phyloP scores from a whole-genome alignment of 2,113 vertebrate genomes.

The Petrocephalus microphthalmus region DNA sequence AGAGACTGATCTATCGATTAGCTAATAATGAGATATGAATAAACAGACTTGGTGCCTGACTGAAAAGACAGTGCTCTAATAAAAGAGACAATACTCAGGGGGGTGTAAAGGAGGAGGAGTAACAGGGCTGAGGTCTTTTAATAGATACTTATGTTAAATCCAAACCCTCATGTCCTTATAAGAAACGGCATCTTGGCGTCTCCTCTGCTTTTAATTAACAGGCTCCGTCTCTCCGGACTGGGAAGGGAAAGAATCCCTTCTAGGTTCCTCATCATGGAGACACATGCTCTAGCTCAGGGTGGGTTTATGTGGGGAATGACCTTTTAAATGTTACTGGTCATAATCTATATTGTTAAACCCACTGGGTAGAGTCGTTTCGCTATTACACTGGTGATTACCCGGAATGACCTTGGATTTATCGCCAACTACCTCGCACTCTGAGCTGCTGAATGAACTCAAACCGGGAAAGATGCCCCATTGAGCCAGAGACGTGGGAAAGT shows the following conservation, averaged over 20 bases:
- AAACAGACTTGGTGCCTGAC: constrained; percentile 30
- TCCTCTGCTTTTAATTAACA: not conserved
- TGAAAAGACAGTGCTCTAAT: constrained; percentile 40
- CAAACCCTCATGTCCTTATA: not conserved
- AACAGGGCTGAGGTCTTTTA: not conserved
- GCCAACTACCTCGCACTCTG: not conserved
- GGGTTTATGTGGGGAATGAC: not conserved
- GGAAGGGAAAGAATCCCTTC: not conserved
- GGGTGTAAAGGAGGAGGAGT: not conserved
- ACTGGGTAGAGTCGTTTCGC: not conserved
- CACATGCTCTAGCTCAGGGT: not conserved
- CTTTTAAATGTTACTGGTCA: not conserved
- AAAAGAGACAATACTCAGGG: constrained; percentile 40
- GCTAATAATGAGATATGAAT: not conserved
- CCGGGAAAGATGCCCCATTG: not conserved
- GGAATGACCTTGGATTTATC: too few species aligned
- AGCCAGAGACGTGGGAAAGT: not conserved
- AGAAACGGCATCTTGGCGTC: not conserved
- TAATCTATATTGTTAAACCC: not conserved
- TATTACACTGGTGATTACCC: too few species aligned
- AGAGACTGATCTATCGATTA: not conserved
- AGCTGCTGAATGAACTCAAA: not conserved
- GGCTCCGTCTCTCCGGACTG: not conserved
- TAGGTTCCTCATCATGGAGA: not conserved
- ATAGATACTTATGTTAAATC: constrained; percentile 45